Percentiles rank a stretch among this genome's conserved stretches.
These are phyloP conservation scores for Montipora efflorescens DNA, from an alignment of 64 coral and sea anemone genomes.

Conservation along the genomic window DNA sequence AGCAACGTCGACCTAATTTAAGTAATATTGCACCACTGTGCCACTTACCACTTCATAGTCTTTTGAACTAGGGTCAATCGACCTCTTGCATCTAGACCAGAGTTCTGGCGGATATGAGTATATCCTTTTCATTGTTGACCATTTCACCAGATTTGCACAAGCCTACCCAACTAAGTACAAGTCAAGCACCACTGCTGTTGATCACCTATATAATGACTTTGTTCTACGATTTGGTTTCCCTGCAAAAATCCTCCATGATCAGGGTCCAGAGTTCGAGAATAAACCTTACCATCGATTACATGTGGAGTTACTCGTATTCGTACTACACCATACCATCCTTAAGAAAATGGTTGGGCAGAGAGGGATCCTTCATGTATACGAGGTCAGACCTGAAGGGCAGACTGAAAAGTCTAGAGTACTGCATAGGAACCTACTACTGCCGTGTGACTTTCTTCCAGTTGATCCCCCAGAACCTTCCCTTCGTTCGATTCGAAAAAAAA, in stretches of 20 bases:
- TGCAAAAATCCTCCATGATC: constrained; percentile 47
- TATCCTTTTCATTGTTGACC: not conserved
- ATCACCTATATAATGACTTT: constrained; percentile 25
- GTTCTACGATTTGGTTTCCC: constrained; percentile 42
- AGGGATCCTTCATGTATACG: constrained; percentile 46
- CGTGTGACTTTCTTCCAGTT: constrained; percentile 33
- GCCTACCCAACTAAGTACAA: constrained; percentile 50
- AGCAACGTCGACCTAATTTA: constrained; percentile 32
- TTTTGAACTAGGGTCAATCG: constrained; percentile 46
- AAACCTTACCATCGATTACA: constrained; percentile 1
- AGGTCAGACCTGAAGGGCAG: constrained; percentile 16
- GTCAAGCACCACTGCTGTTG: constrained; percentile 10
- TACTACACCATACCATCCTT: constrained; percentile 39
- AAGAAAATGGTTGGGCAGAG: constrained; percentile 46
- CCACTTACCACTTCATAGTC: constrained; percentile 17
- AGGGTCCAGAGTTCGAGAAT: constrained; percentile 41
- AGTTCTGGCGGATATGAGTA: constrained; percentile 51
- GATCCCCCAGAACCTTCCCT: not conserved
- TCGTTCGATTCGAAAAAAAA: no score
- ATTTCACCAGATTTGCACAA: constrained; percentile 56
- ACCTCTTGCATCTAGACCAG: constrained; percentile 44
- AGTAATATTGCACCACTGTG: constrained; percentile 26
- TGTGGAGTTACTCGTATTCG: constrained; percentile 9
- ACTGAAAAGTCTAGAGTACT: constrained; percentile 11
- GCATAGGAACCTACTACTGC: constrained; percentile 49